Conservation (phyloP, 37 sponge, comb jelly and placozoan species). For the Oscarella lobularis region DNA sequence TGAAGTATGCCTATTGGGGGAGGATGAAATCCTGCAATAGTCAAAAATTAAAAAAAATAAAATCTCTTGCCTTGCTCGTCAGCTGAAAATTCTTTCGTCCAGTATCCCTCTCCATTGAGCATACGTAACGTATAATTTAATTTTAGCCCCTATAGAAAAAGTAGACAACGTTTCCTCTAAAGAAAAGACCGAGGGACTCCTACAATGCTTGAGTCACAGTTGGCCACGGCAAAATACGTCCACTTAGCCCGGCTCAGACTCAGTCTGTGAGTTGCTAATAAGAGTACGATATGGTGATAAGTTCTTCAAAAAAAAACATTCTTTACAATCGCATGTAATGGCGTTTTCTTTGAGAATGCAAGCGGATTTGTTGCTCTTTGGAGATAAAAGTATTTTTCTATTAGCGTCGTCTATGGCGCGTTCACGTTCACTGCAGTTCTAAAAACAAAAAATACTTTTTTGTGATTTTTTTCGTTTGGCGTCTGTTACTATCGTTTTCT, state of each 20-base stretch:
- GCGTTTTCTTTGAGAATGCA: too few relatives aligned
- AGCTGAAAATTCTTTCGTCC: conserved; percentile 11
- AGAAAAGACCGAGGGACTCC: too few relatives aligned
- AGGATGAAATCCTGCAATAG: neutral
- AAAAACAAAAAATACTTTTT: neutral
- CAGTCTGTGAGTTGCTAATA: neutral
- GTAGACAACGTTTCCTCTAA: too few relatives aligned
- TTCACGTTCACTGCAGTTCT: conserved; percentile 3
- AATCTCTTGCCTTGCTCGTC: neutral
- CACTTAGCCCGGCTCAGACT: neutral
- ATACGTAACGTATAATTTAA: neutral
- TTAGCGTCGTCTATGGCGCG: too few relatives aligned
- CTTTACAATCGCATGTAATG: too few relatives aligned
- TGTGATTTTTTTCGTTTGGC: too few relatives aligned
- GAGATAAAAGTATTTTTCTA: too few relatives aligned
- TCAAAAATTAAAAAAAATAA: too few relatives aligned
- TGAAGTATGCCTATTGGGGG: neutral
- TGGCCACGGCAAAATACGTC: neutral
- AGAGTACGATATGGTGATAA: too few relatives aligned
- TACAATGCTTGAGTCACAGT: neutral
- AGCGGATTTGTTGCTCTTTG: too few relatives aligned
- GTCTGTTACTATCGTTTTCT: too few relatives aligned
- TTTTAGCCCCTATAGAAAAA: neutral
- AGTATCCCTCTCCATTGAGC: neutral
- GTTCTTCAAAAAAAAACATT: too few relatives aligned